Evolutionary conservation across 1,140 invertebrate species (phyloP), one percentile per base, ranked within the genome.

Genomic region (Trichonephila inaurata): DNA sequence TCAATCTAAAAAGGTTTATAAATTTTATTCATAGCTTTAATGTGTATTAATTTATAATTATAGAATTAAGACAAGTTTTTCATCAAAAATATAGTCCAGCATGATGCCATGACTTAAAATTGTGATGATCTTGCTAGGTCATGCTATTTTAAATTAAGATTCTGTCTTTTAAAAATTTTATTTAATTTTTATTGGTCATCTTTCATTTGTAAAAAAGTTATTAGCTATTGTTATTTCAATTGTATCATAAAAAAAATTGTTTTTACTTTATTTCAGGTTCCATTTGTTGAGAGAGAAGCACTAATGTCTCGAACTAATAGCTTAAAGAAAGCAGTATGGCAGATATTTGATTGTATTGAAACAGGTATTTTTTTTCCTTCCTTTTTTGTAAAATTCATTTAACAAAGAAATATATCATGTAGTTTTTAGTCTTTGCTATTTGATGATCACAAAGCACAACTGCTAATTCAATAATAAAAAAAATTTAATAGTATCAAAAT

Each of bases 311-410:
- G 97, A 91, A 97, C 96, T 97, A 97, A 99, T 95, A 99, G 98
- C 96, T 97, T 99, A 93, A 98, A 99, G 95, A 97, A 98, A 95
- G 98, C 98, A 83, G 97, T 99, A 60, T 96, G 97, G 94, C 97
- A 97, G 96, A 97, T 98, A 40, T 97, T 98, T 51, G 98, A 98
- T 95, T 97, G 98, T 95, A 97, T 97, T 1, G 98, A 98, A 93
- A 93, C 96, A 95, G 96, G 95, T 77, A 90, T 81, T 14, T 66
- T 62, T 83, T 83, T 10, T 0, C 33, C 33, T 3, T 40, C 1
- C 28, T 3, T 40, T 3, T 40, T 40, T 40, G 33, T 40, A 40
- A 40, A 40, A 3, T 40, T 2, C 33, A 40, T 40, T 40, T 40
- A 40, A 40, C 3, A 40, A 3, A 40, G 33, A 40, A 40, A 40